Evolutionary conservation across 92 coral and sea anemone genomes (phyloP), one percentile per base, ranked within the genome.

Genomic region (Epizoanthus rinbou): DNA sequence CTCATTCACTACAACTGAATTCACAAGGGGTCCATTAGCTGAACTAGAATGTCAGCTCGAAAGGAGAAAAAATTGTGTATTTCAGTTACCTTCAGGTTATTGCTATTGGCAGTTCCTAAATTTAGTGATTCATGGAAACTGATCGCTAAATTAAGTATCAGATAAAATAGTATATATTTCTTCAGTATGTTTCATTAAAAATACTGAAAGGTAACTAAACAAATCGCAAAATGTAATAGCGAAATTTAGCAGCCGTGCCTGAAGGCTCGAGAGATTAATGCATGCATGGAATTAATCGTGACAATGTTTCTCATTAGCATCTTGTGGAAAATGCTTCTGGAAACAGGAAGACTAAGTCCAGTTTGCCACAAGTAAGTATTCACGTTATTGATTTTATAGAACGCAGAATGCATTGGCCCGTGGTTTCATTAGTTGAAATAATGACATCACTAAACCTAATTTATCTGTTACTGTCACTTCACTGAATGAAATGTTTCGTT

Each of bases 321-420:
- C 58, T 87, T 96, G 72, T 96, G 98, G 98, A 93, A 93, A 86
- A 79, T 88, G 85, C 95, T 93, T 57, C 79, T 93, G 64, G 99
- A 96, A 28, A 86, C 96, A 4, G 93, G 92, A 16, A 92, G 97
- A 11, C 92, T 96, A 6, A 91, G 83, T 35, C 87, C 93, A 17
- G 90, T 84, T 1, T 93, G 99, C 64, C 98, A 93, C 82, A 89
- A 88, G 99, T 96, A 80, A 91, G 99, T 93, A 17, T 21, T 35
- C 10, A 28, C 5, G 43, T 37, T 37, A 10, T 14, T 53, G 15
- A 8, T 52, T 39, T 24, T 11, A 6, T 37, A n/a, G 22, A 62
- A 23, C 56, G 71, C 14, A 59, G 37, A 28, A 6, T 25, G 3
- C 63, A 57, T 13, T 19, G 28, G 10, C 14, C n/a, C 52, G 28